phyloP scores from a whole-genome alignment of 2,888 invertebrate species.

The Acholoe squamosa region DNA sequence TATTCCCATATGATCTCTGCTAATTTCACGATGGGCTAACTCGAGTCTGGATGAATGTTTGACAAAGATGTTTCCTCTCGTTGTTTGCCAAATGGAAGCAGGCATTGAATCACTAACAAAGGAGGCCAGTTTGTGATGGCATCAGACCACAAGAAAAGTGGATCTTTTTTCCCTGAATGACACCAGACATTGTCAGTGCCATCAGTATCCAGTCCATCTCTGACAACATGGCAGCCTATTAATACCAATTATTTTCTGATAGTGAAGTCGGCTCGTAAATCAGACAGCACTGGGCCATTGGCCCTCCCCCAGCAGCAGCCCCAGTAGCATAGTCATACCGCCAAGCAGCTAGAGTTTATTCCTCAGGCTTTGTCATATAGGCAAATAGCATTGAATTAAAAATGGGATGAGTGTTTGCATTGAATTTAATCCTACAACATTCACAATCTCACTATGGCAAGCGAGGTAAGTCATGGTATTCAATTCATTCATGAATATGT shows the following conservation, averaged over 20 bases:
- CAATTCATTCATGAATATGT: too few relatives aligned
- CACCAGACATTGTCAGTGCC: constrained; percentile 19
- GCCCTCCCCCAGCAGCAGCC: background rate
- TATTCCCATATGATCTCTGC: too few relatives aligned
- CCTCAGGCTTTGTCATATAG: too few relatives aligned
- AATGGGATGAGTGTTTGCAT: too few relatives aligned
- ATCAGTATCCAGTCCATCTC: constrained; percentile 8
- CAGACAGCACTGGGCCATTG: background rate
- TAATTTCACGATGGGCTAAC: too few relatives aligned
- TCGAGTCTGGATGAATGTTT: too few relatives aligned
- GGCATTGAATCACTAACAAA: background rate
- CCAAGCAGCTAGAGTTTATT: too few relatives aligned
- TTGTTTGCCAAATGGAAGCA: background rate
- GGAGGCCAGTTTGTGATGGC: background rate
- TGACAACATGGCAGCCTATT: constrained; percentile 49
- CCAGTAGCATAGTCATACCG: background rate
- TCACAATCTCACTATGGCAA: too few relatives aligned
- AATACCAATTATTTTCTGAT: constrained; percentile 60
- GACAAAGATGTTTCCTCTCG: too few relatives aligned
- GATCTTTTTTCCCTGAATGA: background rate
- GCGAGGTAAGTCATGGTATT: too few relatives aligned
- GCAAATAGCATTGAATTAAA: too few relatives aligned
- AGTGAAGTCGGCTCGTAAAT: constrained; percentile 45
- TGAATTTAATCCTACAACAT: too few relatives aligned
- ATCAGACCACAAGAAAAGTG: constrained; percentile 5